Percentiles rank a stretch among this genome's conserved stretches.
These are phyloP conservation scores for Zaprionus gabonicus DNA, from an alignment of 1,140 invertebrate species.

Conservation along the genomic window DNA sequence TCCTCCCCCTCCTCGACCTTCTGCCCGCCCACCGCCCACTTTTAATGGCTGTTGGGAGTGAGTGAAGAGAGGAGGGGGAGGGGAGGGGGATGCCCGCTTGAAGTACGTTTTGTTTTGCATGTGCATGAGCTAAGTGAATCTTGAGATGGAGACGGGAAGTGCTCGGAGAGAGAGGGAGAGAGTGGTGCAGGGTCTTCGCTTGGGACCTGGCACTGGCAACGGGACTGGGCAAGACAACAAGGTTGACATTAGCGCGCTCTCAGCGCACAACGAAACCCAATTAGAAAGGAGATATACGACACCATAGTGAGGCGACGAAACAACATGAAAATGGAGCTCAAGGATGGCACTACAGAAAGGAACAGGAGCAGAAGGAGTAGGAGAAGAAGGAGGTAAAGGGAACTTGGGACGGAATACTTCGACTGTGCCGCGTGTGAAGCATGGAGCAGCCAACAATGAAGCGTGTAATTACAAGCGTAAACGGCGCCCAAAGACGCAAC, in stretches of 20 bases:
- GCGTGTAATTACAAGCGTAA: slow-evolving; percentile 84
- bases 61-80: not conserved
- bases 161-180: not conserved
- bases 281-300: slow-evolving; percentile 80
- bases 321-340: slow-evolving; percentile 77
- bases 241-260: slow-evolving; percentile 78
- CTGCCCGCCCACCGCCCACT: slow-evolving; percentile 44
- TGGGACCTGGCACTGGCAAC: slow-evolving; percentile 6
- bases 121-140: slow-evolving; percentile 80
- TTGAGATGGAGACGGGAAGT: slow-evolving; percentile 37
- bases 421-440: slow-evolving; percentile 14
- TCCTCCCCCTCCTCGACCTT: slow-evolving; percentile 4
- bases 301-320: slow-evolving; percentile 80
- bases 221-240: slow-evolving; percentile 50
- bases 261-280: slow-evolving; percentile 79
- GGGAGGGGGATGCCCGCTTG: slow-evolving; percentile 41
- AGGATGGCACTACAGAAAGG: not conserved
- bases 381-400: not conserved
- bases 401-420: not conserved
- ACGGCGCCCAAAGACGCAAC: slow-evolving; percentile 60
- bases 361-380: not conserved
- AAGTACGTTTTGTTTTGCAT: slow-evolving; percentile 69
- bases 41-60: slow-evolving; percentile 64
- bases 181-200: not conserved
- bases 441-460: slow-evolving; percentile 73